phyloP scores from a whole-genome alignment of 2,113 vertebrate genomes.

The Gobiocypris rarus region DNA sequence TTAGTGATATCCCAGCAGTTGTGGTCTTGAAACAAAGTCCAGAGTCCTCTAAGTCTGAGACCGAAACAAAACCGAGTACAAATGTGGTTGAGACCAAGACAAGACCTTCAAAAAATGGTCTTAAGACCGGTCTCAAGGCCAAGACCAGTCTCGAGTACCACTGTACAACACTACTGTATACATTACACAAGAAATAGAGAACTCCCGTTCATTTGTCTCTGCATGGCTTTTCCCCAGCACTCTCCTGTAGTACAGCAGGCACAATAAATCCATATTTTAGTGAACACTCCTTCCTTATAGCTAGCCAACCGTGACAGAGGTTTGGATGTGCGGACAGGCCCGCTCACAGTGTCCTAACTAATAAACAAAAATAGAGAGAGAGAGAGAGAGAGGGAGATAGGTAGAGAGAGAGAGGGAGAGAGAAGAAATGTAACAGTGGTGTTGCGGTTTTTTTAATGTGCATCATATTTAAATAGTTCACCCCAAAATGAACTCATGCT shows the following conservation, averaged over 20 bases:
- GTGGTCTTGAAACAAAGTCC: too few species aligned
- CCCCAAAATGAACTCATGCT: background rate
- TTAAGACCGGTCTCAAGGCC: too few species aligned
- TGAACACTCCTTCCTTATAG: background rate
- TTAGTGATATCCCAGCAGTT: too few species aligned
- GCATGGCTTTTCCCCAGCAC: constrained; percentile 4
- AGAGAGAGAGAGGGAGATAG: too few species aligned
- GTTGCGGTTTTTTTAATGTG: background rate
- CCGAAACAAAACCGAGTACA: too few species aligned
- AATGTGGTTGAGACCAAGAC: too few species aligned
- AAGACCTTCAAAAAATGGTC: too few species aligned
- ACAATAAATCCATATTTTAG: background rate
- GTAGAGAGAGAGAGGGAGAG: background rate
- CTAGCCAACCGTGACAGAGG: background rate
- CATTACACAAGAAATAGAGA: background rate
- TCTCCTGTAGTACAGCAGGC: background rate
- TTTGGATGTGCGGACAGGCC: background rate
- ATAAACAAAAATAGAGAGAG: background rate
- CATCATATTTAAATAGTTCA: background rate
- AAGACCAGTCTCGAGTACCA: too few species aligned
- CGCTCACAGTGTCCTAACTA: background rate
- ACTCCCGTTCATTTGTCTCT: background rate
- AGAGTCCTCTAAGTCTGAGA: too few species aligned
- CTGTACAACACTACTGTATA: background rate
- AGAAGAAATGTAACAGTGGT: background rate